Evolutionary conservation across 2,888 invertebrate species (phyloP), one percentile per base, ranked within the genome.

Genomic region (Drosophila eohydei): DNA sequence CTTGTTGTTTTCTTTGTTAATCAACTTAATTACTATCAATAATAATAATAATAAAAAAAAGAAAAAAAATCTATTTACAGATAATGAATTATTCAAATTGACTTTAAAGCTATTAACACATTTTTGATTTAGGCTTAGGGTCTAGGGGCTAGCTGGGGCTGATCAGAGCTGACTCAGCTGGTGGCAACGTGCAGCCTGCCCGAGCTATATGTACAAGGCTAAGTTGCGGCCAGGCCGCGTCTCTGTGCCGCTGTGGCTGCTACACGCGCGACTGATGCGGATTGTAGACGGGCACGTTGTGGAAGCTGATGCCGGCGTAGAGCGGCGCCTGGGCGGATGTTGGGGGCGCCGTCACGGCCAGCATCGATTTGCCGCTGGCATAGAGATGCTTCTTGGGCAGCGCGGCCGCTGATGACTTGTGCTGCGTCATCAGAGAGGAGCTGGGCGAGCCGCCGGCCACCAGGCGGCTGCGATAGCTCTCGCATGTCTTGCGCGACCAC

Each of bases 401-500:
- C 0, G 63, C 60, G 4, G 91, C 80, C 5, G 83, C 78, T 2
- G 84, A 81, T 21, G 91, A 81, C 52, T 92, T 92, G 56, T 69
- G 54, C 40, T 82, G 28, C 84, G 89, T 1, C 48, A 89, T 90
- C 56, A 91, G 89, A 3, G 92, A 89, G 5, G 91, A 90, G n/a
- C 87, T 89, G 57, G 91, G 89, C 54, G 91, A 88, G 1, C 80
- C 79, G 16, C 52, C 26, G 52, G 91, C 83, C 4, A 90, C 91
- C 38, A 92, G 72, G 0, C 93, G 91, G 64, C 88, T 92, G 52
- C 92, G 90, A 66, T 93, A 93, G 14, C 93, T 92, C 30, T 93
- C 92, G 65, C 93, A 93, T 2, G 93, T 93, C 54, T 93, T 93
- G 32, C 93, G 90, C 3, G 93, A 92, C 93, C 93, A 93, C 16